phyloP scores from a whole-genome alignment of 53 echinoderm and acorn worm genomes.

The Pentamera pediparva region DNA sequence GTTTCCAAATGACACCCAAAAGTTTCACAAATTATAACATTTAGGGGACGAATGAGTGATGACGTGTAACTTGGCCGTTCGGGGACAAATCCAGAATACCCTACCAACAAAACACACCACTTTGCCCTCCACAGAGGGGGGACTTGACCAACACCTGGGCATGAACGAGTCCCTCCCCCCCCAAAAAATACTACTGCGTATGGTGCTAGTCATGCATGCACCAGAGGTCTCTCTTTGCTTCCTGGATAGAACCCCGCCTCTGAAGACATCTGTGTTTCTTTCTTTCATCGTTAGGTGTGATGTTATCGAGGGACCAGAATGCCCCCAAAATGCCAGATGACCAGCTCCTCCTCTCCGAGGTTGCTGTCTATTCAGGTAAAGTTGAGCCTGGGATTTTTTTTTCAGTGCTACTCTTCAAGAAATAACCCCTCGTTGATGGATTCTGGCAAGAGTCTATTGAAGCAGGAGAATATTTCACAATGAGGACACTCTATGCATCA shows the following conservation, averaged over 20 bases:
- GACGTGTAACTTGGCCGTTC: background rate
- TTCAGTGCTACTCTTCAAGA: too few species aligned
- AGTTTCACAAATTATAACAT: too few species aligned
- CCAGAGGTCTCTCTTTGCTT: too few species aligned
- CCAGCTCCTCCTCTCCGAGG: slow-evolving; percentile 74
- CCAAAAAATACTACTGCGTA: background rate
- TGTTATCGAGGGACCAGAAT: slow-evolving; percentile 6
- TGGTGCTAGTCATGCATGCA: too few species aligned
- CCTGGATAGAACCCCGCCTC: too few species aligned
- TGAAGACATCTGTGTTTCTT: background rate
- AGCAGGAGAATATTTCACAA: too few species aligned
- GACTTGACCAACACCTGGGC: background rate
- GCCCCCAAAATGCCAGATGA: slow-evolving; percentile 78
- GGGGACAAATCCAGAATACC: background rate
- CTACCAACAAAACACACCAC: background rate
- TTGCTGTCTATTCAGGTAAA: slow-evolving; percentile 78
- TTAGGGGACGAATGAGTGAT: background rate
- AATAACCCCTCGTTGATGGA: too few species aligned
- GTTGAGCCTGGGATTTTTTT: too few species aligned
- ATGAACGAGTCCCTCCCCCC: background rate
- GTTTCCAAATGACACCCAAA: too few species aligned
- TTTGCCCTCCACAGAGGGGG: background rate
- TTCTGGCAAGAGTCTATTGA: too few species aligned
- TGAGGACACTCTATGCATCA: too few species aligned
- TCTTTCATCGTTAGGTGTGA: background rate